Conservation (phyloP, 2,113 vertebrate genomes). For the Percopsis transmontana region DNA sequence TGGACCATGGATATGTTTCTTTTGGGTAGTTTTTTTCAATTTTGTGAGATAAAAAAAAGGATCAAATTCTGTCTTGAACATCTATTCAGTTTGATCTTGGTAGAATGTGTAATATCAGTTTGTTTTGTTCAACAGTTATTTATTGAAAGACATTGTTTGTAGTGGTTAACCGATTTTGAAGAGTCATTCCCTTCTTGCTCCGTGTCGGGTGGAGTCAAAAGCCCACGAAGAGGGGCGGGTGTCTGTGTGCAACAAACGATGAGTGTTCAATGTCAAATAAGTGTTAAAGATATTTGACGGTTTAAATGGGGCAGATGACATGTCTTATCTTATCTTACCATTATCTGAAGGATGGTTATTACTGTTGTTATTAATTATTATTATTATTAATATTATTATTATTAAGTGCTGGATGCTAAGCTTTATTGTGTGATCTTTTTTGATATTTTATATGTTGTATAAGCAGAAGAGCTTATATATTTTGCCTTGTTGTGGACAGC, state of each 20-base stretch:
- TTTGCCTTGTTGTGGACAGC: conserved; percentile 77
- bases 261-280: conserved; percentile 50
- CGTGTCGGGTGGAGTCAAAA: conserved; percentile 20
- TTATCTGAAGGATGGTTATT: conserved; percentile 74
- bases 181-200: conserved; percentile 61
- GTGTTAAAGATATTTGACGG: conserved; percentile 64
- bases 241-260: conserved; percentile 53
- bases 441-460: conserved; percentile 78
- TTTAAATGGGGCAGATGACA: conserved; percentile 70
- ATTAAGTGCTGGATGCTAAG: conserved; percentile 83
- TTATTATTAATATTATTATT: conserved; percentile 34
- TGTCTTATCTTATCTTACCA: conserved; percentile 70
- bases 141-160: conserved; percentile 67
- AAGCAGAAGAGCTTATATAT: conserved; percentile 78
- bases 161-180: conserved; percentile 56
- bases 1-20: conserved; percentile 36
- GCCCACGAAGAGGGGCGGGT: conserved; percentile 18
- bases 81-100: conserved; percentile 61
- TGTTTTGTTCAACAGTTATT: conserved; percentile 69
- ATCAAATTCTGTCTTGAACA: conserved; percentile 57
- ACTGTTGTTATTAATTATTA: conserved; percentile 69
- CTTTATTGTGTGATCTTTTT: conserved; percentile 79
- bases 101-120: conserved; percentile 65
- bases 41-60: conserved; percentile 49
- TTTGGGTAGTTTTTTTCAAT: conserved; percentile 43